Evolutionary conservation across 2,888 invertebrate species (phyloP).

Genomic region (Tenthredo mesomela): DNA sequence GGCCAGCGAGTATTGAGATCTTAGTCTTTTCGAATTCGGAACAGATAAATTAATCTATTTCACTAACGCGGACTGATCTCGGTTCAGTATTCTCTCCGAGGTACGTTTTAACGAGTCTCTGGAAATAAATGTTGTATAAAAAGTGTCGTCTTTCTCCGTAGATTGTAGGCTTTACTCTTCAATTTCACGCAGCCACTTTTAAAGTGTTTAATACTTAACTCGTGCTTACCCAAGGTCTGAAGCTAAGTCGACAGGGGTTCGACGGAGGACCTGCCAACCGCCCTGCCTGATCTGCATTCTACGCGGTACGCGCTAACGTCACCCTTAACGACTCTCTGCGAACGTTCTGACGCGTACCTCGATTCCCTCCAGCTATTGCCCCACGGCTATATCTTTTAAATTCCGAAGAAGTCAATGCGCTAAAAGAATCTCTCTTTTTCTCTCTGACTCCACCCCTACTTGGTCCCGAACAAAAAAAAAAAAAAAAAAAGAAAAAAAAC

Average conservation of each 20-base stretch:
- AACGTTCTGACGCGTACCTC: conserved; percentile 47
- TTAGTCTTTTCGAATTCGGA: conserved; percentile 27
- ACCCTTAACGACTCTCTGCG: conserved; percentile 68
- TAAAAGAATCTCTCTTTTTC: conserved; percentile 47
- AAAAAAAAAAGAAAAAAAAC: neutral
- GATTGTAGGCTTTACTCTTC: conserved; percentile 56
- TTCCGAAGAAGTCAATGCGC: conserved; percentile 50
- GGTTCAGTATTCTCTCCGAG: conserved; percentile 22
- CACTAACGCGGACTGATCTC: neutral
- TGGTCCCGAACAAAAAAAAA: neutral
- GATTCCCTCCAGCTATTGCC: conserved; percentile 34
- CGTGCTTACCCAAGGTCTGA: conserved; percentile 59
- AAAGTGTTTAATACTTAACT: conserved; percentile 72
- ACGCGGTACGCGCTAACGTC: conserved; percentile 68
- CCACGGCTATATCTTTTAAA: conserved; percentile 48
- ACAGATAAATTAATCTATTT: conserved; percentile 43
- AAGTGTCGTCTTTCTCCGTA: conserved; percentile 27
- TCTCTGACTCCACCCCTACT: neutral
- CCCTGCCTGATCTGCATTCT: conserved; percentile 71
- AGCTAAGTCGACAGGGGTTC: conserved; percentile 48
- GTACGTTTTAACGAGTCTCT: conserved; percentile 33
- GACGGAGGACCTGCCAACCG: conserved; percentile 23
- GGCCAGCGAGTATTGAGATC: conserved; percentile 21
- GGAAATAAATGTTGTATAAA: conserved; percentile 41
- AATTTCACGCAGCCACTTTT: conserved; percentile 68